These are phyloP conservation scores for Chalcis sispes DNA, from an alignment of 2,888 invertebrate genomes.

Conservation along the genomic window DNA sequence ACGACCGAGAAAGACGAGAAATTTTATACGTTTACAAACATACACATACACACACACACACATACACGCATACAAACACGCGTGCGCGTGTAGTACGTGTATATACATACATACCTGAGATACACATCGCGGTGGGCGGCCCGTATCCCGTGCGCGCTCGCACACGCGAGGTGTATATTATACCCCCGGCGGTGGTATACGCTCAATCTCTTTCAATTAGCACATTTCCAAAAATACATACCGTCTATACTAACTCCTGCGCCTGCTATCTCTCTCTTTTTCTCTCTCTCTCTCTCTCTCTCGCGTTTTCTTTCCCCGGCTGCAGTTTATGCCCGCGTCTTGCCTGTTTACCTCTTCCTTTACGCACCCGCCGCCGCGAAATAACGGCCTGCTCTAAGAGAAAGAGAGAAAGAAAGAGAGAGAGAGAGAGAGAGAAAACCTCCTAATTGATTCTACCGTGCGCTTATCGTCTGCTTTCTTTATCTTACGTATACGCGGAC, in stretches of 20 bases:
- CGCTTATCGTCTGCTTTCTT: too few species aligned
- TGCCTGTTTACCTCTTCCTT: slow-evolving; percentile 45
- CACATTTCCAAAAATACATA: slow-evolving; percentile 56
- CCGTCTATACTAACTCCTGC: slow-evolving; percentile 26
- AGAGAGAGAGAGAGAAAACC: too few species aligned
- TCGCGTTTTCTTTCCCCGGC: neutral
- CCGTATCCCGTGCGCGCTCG: too few species aligned
- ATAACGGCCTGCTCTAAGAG: slow-evolving; percentile 43
- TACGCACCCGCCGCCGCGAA: slow-evolving; percentile 36
- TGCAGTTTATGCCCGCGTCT: neutral
- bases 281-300: slow-evolving; percentile 33
- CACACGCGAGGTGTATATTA: slow-evolving; percentile 37
- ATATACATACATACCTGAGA: neutral
- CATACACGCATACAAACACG: too few species aligned
- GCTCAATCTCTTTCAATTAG: slow-evolving; percentile 58
- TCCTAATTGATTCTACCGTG: too few species aligned
- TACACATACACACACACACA: too few species aligned
- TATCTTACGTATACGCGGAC: too few species aligned
- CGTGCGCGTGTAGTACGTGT: too few species aligned
- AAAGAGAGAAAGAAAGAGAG: too few species aligned
- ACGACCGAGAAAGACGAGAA: too few species aligned
- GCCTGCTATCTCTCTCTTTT: slow-evolving; percentile 18
- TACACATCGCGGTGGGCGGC: slow-evolving; percentile 43
- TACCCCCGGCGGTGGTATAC: slow-evolving; percentile 32
- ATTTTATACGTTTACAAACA: too few species aligned